Evolutionary conservation across 2,797 vertebrate genomes (phyloP), one percentile per base, ranked within the genome.

Genomic region (Margarornis squamiger): DNA sequence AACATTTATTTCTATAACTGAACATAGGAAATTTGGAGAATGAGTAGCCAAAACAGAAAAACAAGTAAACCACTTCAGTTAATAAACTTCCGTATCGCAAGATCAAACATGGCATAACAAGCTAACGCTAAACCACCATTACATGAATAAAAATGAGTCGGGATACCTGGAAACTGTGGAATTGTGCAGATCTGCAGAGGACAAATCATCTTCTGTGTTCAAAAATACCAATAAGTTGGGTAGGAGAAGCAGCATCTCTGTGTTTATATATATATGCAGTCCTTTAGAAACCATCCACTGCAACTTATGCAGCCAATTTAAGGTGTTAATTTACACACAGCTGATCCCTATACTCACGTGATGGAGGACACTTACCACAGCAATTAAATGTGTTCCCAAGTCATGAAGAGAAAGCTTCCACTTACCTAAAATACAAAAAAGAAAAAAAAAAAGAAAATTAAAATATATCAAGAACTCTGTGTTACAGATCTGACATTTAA

Each of bases 351-450:
- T 89, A 51, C 77, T 93, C 52, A 63, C 27, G 38, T 62, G 45
- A 92, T 88, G 80, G 86, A 51, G 32, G 96, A 54, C 97, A 98
- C 98, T 98, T 97, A 98, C 98, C 98, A 96, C 97, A 93, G 87
- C 70, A 91, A 94, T 86, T 88, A 95, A 92, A 93, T 13, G 52
- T 6, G 72, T 92, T 84, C 87, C 52, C 76, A 86, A 96, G 90
- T 79, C 97, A 97, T 2, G 90, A 97, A 96, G 89, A 95, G 87
- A 95, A 97, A 97, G 88, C 65, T 83, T 92, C 80, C 97, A 98
- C 98, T 98, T 98, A 98, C 98, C 98, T 98, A 93, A 75, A 95
- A 96, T 55, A 51, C 86, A 95, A 48, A 88, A 23, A 30, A 74
- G 19, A 30, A 74, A 84, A 57, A 46, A 23, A 46, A 48, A 43